Base-by-base conservation (phyloP, 2,888 invertebrate genomes). In the Diplolepis rosae region DNA sequence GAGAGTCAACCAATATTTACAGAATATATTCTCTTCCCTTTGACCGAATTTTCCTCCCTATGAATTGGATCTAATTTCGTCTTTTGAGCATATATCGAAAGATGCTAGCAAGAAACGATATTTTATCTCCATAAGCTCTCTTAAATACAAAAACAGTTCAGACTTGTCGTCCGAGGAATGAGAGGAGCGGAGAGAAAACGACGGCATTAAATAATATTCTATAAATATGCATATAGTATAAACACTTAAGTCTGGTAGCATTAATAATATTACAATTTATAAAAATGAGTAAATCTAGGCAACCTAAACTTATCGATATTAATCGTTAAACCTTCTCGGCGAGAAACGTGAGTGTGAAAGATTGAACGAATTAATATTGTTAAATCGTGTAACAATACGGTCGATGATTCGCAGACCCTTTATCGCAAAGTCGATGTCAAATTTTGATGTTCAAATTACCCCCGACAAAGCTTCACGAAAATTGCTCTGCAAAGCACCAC, bases 1-100 rank as follows among this genome's bases (percentile, higher is more conserved):
- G 79, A 82, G 82, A 80, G 82, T 72, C 73, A 82, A 83, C 82
- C 83, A 82, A 82, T 83, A 83, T 85, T 82, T 84, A 83, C 83
- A 85, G 70, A 82, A 81, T 77, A 80, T 73, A 80, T 81, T 80
- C 82, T 82, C 78, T 79, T 73, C 52, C 73, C 72, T 66, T 15
- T 52, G 50, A 72, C 70, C 67, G 67, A 70, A 75, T 74, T 66
- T 66, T n/a, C 35, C 51, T 69, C 52, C 66, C 32, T 45, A 48
- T 61, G 39, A 56, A 35, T 69, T 66, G 69, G 61, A 75, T 56
- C 18, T 32, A 5, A 24, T 22, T 50, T 45, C 35, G 68, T 42
- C 30, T 32, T n/a, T 66, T 27, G 27, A 67, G 65, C 61, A 67
- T 71, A 71, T 56, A 67, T 67, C 15, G 71, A 68, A 61, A 72